Evolutionary conservation across 1,140 invertebrate genomes (phyloP), one percentile per base, ranked within the genome.

Genomic region (Pollicipes pollicipes): DNA sequence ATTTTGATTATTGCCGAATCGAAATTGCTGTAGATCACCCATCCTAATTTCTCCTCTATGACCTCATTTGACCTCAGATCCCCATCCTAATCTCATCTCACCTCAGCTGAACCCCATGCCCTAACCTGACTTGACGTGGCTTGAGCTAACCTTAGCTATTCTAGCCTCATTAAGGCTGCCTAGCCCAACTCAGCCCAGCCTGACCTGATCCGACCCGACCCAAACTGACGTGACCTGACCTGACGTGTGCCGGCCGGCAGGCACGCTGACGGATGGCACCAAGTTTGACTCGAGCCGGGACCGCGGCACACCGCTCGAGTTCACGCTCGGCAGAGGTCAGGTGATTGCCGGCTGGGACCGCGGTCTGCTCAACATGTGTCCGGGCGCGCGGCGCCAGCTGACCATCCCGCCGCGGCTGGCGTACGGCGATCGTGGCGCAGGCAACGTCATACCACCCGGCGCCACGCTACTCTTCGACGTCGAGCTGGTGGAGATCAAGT

Each of bases 361-460:
- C 79, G 95, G 94, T 67, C 82, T 97, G 21, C 74, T 86, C 24
- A 88, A 92, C 78, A 97, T 97, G 93, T 97, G 94, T 81, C 88
- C 94, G 29, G 91, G 93, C 77, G 93, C 97, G 79, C 95, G 91
- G 79, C 86, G 95, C 75, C 92, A 90, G 80, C 82, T 98, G 73
- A 87, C 85, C 17, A 95, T 97, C 76, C 94, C 94, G 21, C 87
- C 93, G 26, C 83, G 87, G 70, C 82, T 97, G 64, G 95, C 89
- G 16, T 97, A 97, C 80, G 94, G 94, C 2, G 91, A 94, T 76
- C 84, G 86, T 72, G 93, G 93, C 75, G 93, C 91, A 71, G 93
- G 92, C 76, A 91, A 90, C 76, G 88, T 93, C 69, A 95, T 95
- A 69, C 79, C 78, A n/a, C 76, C 77, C 17, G 76, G 76, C 30